These are phyloP conservation scores for Centruroides sculpturatus DNA, from an alignment of 1,140 invertebrate genomes.

Conservation along the genomic window DNA sequence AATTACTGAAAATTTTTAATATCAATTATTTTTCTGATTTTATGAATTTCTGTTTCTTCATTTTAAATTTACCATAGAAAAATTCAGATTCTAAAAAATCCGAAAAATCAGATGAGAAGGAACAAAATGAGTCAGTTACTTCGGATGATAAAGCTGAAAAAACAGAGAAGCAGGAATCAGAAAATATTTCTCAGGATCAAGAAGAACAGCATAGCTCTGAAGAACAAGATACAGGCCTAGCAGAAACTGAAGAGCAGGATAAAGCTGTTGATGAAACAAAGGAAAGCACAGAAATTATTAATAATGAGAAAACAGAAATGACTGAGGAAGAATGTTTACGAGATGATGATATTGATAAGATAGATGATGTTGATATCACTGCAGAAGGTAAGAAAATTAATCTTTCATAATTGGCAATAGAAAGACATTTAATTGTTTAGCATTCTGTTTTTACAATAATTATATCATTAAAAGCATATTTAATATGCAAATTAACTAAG, in stretches of 20 bases:
- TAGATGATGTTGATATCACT: conserved; percentile 8
- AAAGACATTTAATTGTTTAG: too few species aligned
- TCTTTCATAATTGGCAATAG: too few species aligned
- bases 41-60: too few species aligned
- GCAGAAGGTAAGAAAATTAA: background rate
- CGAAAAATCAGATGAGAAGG: too few species aligned
- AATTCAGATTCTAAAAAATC: too few species aligned
- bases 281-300: conserved; percentile 3
- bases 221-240: conserved; percentile 17
- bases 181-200: conserved; percentile 11
- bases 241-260: conserved; percentile 14
- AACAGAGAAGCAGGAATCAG: conserved; percentile 6
- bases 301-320: conserved; percentile 6
- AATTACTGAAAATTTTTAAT: too few species aligned
- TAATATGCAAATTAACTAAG: too few species aligned
- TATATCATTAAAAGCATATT: too few species aligned
- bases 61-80: too few species aligned
- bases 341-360: conserved; percentile 8
- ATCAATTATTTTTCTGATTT: too few species aligned
- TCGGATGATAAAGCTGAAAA: background rate
- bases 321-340: background rate
- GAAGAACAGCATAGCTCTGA: conserved; percentile 7
- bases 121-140: too few species aligned
- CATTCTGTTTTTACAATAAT: too few species aligned
- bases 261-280: conserved; percentile 7